Evolutionary conservation across 1,140 invertebrate species (phyloP), one percentile per base, ranked within the genome.

Genomic region (Drosophila serrata): DNA sequence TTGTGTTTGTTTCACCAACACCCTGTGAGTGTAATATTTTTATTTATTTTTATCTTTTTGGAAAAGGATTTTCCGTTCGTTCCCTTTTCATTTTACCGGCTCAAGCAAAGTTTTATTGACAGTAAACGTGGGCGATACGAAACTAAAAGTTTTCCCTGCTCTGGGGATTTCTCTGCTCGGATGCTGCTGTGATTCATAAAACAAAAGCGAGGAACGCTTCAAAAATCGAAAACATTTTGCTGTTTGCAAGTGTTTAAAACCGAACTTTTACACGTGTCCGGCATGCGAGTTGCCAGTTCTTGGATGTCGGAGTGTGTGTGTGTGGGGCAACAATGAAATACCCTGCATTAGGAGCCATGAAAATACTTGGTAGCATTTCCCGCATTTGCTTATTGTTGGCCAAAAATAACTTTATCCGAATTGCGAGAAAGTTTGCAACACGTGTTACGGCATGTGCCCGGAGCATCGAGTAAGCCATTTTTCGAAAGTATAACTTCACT

Each of bases 201-300:
- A 86, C 69, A 87, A 86, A 85, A 64, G 69, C 57, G 49, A 43
- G 75, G 45, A 78, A 63, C 64, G 65, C 61, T 81, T 73, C 58
- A 60, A 67, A 88, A 87, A 76, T 67, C 74, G 73, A 77, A 77
- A 77, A 77, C 74, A 76, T 77, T 76, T 77, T 84, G 81, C 78
- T 79, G 80, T 87, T 86, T 80, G 75, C 80, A 88, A 88, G 80
- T 88, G 84, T 88, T 88, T 88, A 88, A 88, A 85, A 74, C 67
- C 65, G 37, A 88, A 90, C 64, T 90, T 90, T 84, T 84, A 88
- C 84, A 88, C 84, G 84, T 88, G 84, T 88, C 85, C 81, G 68
- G 85, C 80, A 88, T 88, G 64, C 59, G 51, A 84, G 73, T 64
- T 82, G 46, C 59, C 65, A 24, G 40, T 22, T 61, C 67, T 49